Conservation (phyloP, 2,113 vertebrate genomes). For the Ptyas mucosa region DNA sequence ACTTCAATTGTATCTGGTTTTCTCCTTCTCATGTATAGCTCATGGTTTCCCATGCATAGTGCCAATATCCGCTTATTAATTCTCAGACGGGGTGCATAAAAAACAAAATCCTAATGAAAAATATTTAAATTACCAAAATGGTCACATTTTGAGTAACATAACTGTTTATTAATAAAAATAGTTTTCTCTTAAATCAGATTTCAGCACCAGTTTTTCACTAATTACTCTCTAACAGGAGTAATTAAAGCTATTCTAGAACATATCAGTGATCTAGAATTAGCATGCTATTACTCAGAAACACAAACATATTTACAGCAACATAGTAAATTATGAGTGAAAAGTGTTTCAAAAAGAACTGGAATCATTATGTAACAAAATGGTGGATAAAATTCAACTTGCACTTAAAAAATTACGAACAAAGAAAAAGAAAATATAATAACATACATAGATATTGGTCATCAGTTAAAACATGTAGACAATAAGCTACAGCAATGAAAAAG, state of each 20-base stretch:
- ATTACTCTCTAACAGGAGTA: neutral
- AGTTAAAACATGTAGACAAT: neutral
- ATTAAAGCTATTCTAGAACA: neutral
- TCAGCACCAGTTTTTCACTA: neutral
- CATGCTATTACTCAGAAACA: neutral
- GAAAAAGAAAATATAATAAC: neutral
- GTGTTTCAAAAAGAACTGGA: neutral
- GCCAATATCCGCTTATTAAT: conserved; percentile 97
- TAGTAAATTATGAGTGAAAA: neutral
- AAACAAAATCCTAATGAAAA: conserved; percentile 90
- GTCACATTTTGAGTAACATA: conserved; percentile 6
- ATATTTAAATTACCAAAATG: conserved; percentile 27
- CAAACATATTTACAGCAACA: neutral
- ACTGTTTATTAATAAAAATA: neutral
- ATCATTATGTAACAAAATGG: neutral
- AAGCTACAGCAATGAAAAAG: neutral
- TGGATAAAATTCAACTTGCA: neutral
- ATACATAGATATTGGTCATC: neutral
- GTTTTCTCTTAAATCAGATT: neutral
- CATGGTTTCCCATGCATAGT: conserved; percentile 97
- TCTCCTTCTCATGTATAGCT: conserved; percentile 95
- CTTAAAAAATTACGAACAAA: neutral
- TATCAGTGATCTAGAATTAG: neutral
- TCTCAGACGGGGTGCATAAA: conserved; percentile 93
- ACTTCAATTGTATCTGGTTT: conserved; percentile 98